Evolutionary conservation across 2,888 invertebrate species (phyloP), one percentile per base, ranked within the genome.

Genomic region (Epiblema foenella): DNA sequence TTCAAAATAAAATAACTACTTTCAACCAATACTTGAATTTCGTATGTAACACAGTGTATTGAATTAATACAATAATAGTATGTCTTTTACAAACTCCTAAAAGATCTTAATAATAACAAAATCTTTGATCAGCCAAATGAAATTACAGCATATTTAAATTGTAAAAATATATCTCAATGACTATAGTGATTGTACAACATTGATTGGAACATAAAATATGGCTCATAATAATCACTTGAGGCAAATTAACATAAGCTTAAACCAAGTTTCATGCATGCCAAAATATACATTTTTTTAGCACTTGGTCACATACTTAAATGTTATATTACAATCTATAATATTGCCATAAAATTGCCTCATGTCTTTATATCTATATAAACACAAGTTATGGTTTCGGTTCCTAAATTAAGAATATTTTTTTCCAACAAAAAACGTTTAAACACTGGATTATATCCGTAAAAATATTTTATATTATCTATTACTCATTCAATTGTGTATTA

Each of bases 121-220:
- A 67, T 58, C 24, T 72, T 74, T 69, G 70, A 72, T 72, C 73
- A 46, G 65, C 69, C 66, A 69, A 62, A 42, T 49, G 51, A 42
- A 42, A 68, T 58, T 72, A 72, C 63, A 57, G 57, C 37, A 52
- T 46, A 58, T 77, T 71, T 74, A 76, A 74, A 77, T 77, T 81
- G 82, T 76, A 85, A 85, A 85, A 83, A 84, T 84, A 86, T 76
- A 83, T 79, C 77, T 81, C 79, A 78, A 81, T 81, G 83, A 83
- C 81, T 84, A 82, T 59, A 56, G 82, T 82, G 80, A 83, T 84
- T 89, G 85, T 88, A 90, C 85, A 85, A 80, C 79, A 81, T 70
- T 82, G 81, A 83, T 83, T 79, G 84, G 84, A 89, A 89, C 86
- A 84, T 83, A 85, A 84, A 85, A 88, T 91, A 91, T 91, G 92